Evolutionary conservation across 2,113 vertebrate genomes (phyloP), one percentile per base, ranked within the genome.

Genomic region (Hystrix brachyura): DNA sequence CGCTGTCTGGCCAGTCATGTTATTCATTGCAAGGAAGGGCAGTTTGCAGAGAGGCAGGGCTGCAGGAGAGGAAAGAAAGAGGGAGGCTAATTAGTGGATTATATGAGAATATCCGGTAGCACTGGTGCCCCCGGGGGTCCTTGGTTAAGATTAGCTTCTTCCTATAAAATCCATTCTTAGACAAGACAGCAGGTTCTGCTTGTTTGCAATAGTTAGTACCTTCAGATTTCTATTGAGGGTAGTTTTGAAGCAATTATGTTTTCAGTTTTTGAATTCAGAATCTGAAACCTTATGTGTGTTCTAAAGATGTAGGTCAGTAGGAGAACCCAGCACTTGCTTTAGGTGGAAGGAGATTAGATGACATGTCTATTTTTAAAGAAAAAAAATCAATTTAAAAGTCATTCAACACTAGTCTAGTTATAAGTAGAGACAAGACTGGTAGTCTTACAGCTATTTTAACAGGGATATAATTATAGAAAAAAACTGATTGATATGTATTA

Each of bases 241-340:
- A 87, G 38, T 57, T 38, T 94, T 85, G 43, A 81, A 27, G 38
- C 76, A 78, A 91, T 59, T 82, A 51, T 69, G 43, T 57, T 89
- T 95, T 79, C 53, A 10, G 19, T 55, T 62, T 92, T 84, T 91
- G 32, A 85, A 67, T 90, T 82, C 18, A 82, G 64, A 94, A 82
- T 69, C 27, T 60, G 34, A 87, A 60, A 74, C 14, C 62, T 79
- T 80, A 80, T 32, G 0, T 51, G 23, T 64, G n/a, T 85, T 46
- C 2, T 79, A 79, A 92, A 79, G 78, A 8, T 57, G 38, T 43
- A 19, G 13, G 53, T 94, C 18, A 67, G 51, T 2, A 48, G 55
- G 23, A 90, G 34, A 86, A 43, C 7, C 11, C 18, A 87, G 46
- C 11, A 69, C 13, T 64, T 86, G 7, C 2, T 69, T 90, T 46